Base-by-base conservation (phyloP, 2,797 vertebrate genomes). In the Yasuhikotakia modesta region DNA sequence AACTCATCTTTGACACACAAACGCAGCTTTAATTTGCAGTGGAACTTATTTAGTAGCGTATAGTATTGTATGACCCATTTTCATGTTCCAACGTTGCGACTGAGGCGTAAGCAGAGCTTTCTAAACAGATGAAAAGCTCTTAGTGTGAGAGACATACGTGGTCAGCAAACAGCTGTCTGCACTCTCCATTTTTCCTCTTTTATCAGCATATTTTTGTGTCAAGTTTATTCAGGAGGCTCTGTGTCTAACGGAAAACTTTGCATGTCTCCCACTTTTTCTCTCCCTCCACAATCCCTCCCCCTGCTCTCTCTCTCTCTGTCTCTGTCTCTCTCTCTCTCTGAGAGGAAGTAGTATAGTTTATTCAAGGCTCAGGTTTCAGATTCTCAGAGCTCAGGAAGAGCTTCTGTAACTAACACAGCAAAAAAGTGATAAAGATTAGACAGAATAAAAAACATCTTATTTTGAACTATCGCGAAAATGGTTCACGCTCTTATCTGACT, bases 321-420 rank as follows among this genome's bases (percentile, higher is more conserved):
- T 76, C 43, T 45, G 60, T 53, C 55, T 35, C 61, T 73, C 76
- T 64, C 73, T 67, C 82, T 91, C 87, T 91, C 87, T 88, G 85
- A 80, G 82, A 86, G 89, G 87, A 90, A 82, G 76, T 86, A 87
- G 87, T 91, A 89, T 90, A 87, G 74, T 78, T 77, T 79, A 88
- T 90, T 85, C 87, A 90, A 89, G 91, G 92, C 91, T 94, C 90
- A 90, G 88, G 88, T 94, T 94, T 92, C 91, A 92, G 89, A 87
- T 91, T 88, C 89, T 90, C 88, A 87, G 87, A 85, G 13, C 14
- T 39, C 6, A 22, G 63, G 55, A 69, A 55, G n/a, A 68, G 48
- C 50, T 65, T 76, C 73, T 80, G 73, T 50, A 58, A 72, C 2
- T 4, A 12, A 76, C 24, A 39, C 32, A 19, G 16, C 52, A 39